A percentile compares a stretch with the other conserved stretches of the same genome.
phyloP scores from a whole-genome alignment of 2,797 vertebrate genomes.

The Antennarius maculatus region DNA sequence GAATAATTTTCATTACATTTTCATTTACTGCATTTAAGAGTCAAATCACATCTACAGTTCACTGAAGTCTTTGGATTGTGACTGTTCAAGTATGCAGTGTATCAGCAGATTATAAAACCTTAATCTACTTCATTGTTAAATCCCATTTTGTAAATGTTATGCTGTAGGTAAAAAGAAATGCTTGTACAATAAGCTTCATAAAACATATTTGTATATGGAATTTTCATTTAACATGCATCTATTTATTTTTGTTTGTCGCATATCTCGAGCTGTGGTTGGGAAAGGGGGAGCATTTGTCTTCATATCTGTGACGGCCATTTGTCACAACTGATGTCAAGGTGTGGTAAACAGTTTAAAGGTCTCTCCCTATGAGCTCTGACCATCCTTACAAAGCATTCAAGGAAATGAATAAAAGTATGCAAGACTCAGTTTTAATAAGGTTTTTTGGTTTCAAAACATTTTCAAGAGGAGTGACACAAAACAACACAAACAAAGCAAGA shows the following conservation, averaged over 20 bases:
- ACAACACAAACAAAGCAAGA: neutral
- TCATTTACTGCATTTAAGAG: constrained; percentile 23
- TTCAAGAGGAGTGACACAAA: neutral
- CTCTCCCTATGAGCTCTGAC: constrained; percentile 46
- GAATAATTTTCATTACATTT: neutral
- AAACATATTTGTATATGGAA: constrained; percentile 93
- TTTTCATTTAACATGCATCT: constrained; percentile 85
- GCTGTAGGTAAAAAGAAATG: constrained; percentile 76
- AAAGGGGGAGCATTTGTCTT: constrained; percentile 23
- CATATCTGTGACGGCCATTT: constrained; percentile 58
- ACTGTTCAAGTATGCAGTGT: constrained; percentile 47
- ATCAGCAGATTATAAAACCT: constrained; percentile 50
- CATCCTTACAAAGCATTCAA: constrained; percentile 71
- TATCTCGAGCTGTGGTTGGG: constrained; percentile 68
- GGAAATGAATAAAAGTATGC: constrained; percentile 82
- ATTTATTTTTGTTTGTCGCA: constrained; percentile 89
- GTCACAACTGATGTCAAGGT: constrained; percentile 68
- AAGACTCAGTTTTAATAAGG: constrained; percentile 39
- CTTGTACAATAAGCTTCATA: constrained; percentile 87
- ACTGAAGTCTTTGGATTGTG: constrained; percentile 20
- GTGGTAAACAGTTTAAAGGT: constrained; percentile 58
- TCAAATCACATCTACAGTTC: constrained; percentile 17
- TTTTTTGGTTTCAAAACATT: constrained; percentile 3
- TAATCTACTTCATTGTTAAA: constrained; percentile 61
- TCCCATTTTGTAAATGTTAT: constrained; percentile 79